Evolutionary conservation across 53 echinoderm and acorn worm genomes (phyloP).

Genomic region (Antedon mediterranea): DNA sequence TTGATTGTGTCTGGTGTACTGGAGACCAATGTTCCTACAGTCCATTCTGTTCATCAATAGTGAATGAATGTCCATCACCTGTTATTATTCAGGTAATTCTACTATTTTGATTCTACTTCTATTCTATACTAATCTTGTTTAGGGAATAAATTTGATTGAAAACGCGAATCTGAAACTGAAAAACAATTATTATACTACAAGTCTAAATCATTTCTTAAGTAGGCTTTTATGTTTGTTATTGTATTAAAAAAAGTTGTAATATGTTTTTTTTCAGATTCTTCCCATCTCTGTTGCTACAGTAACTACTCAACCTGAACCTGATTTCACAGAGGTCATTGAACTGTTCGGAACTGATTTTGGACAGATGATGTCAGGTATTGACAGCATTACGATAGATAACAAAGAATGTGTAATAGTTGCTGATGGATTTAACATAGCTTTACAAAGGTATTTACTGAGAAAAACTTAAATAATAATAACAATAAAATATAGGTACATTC

Average conservation of each 20-base stretch:
- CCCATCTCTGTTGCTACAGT: background rate
- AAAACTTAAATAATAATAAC: too few relatives aligned
- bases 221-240: background rate
- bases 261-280: background rate
- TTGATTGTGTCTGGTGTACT: slow-evolving; percentile 47
- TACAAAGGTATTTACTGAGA: background rate
- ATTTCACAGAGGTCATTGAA: background rate
- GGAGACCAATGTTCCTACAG: background rate
- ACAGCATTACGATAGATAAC: slow-evolving; percentile 27
- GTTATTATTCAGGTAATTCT: background rate
- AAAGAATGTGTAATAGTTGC: slow-evolving; percentile 21
- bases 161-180: too few relatives aligned
- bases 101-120: too few relatives aligned
- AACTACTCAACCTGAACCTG: background rate
- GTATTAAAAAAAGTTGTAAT: too few relatives aligned
- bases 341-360: slow-evolving; percentile 48
- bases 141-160: too few relatives aligned
- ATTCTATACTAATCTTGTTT: too few relatives aligned
- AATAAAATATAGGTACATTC: too few relatives aligned
- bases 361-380: slow-evolving; percentile 25
- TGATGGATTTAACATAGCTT: background rate
- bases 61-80: background rate
- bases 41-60: background rate
- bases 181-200: too few relatives aligned
- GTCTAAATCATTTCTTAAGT: too few relatives aligned